Base-by-base conservation (phyloP, 2,888 invertebrate genomes). In the Chaetoderma sp. region DNA sequence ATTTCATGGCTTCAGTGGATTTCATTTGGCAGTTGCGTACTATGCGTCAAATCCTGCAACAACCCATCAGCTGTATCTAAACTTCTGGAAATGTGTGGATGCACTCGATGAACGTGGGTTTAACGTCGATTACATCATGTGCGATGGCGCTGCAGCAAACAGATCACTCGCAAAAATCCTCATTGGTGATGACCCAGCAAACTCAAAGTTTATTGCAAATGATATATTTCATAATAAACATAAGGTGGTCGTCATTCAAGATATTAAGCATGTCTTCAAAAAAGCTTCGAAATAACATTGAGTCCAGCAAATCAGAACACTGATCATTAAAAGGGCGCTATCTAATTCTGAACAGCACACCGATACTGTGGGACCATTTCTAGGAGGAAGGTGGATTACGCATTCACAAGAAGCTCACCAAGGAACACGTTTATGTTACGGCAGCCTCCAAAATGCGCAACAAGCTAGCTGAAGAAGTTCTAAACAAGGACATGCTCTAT, bases 391-490 rank as follows among this genome's bases (percentile, higher is more conserved):
- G 50, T 33, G 52, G 52, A 16, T 50, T 60, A 18, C 6, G 60
- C 8, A 33, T 50, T 1, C 60, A 60, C 36, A 60, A 8, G 13
- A 1, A 21, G 39, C 1, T 55, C 61, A 6, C 4, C 30, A 10
- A 23, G n/a, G n/a, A n/a, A n/a, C n/a, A n/a, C n/a, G n/a, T n/a
- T n/a, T n/a, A n/a, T n/a, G n/a, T n/a, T n/a, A n/a, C n/a, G n/a
- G n/a, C n/a, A n/a, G n/a, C 61, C 8, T 27, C 36, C 16, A 61
- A 61, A 55, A 61, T 61, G 61, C 39, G 61, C 23, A 61, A 61
- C 42, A 30, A 55, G 16, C 23, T 27, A n/a, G 61, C 61, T 30
- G 25, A 10, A 13, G 60, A 60, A 6, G 52, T 36, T 10, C 52
- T 60, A 8, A 21, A 47, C 18, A 18, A 21, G 8, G 21, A 47